These are phyloP conservation scores for Lottia gigantea DNA, from an alignment of 2,888 invertebrate species.

Conservation along the genomic window DNA sequence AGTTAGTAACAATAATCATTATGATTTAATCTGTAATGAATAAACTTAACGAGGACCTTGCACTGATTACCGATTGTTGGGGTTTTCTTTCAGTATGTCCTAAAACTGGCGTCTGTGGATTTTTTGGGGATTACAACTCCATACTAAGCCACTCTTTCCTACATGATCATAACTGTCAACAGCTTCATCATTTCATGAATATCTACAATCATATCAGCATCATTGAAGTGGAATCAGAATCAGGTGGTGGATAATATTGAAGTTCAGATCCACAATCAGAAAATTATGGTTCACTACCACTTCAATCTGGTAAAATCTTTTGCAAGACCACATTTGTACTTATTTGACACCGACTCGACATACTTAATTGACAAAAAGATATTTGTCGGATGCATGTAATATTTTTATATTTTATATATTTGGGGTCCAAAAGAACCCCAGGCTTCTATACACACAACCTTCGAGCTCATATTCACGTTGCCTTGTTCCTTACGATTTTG, in stretches of 20 bases:
- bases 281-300: not conserved
- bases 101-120: not conserved
- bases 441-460: no score
- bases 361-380: not conserved
- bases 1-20: not conserved
- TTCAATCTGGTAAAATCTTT: not conserved
- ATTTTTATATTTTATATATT: no score
- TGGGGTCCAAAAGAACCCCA: no score
- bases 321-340: not conserved
- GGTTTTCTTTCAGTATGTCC: not conserved
- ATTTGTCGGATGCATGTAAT: no score
- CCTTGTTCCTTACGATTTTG: no score
- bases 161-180: not conserved
- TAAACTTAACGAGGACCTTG: not conserved
- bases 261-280: not conserved
- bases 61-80: not conserved
- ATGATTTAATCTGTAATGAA: not conserved
- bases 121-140: not conserved
- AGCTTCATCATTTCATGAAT: not conserved
- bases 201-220: not conserved
- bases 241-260: not conserved
- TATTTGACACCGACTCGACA: not conserved
- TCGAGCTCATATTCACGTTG: no score
- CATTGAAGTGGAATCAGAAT: not conserved
- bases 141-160: not conserved